phyloP scores from a whole-genome alignment of 2,113 vertebrate genomes.

The Cricetomys ansorgei region DNA sequence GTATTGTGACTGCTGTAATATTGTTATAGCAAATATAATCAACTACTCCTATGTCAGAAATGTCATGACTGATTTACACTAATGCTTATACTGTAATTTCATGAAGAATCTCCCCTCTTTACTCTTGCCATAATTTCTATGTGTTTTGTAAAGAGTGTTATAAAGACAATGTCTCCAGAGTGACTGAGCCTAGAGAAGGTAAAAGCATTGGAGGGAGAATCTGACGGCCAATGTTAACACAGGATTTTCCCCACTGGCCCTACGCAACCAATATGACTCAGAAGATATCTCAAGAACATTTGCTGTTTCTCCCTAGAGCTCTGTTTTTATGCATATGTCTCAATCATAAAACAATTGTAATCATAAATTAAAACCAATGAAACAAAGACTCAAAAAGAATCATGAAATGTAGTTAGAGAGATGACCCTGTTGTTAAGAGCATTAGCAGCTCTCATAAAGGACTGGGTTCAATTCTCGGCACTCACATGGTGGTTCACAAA shows the following conservation, averaged over 20 bases:
- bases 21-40: neutral
- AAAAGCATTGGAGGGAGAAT: neutral
- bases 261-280: neutral
- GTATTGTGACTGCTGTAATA: slow-evolving; percentile 40
- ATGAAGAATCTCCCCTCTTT: neutral
- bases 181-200: neutral
- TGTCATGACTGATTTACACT: neutral
- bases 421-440: neutral
- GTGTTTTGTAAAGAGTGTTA: neutral
- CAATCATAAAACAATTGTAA: neutral
- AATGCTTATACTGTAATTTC: too few relatives aligned
- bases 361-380: neutral
- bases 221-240: neutral
- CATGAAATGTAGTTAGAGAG: neutral
- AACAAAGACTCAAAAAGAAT: neutral
- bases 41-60: neutral
- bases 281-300: neutral
- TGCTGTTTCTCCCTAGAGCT: neutral
- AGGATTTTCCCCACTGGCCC: neutral
- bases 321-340: neutral
- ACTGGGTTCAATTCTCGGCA: neutral
- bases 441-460: neutral
- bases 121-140: neutral
- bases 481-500: neutral
- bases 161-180: neutral